Percentiles rank a stretch among this genome's conserved stretches.
Conservation (phyloP, 92 coral and sea anemone species). For the Chrysogorgia sp. region DNA sequence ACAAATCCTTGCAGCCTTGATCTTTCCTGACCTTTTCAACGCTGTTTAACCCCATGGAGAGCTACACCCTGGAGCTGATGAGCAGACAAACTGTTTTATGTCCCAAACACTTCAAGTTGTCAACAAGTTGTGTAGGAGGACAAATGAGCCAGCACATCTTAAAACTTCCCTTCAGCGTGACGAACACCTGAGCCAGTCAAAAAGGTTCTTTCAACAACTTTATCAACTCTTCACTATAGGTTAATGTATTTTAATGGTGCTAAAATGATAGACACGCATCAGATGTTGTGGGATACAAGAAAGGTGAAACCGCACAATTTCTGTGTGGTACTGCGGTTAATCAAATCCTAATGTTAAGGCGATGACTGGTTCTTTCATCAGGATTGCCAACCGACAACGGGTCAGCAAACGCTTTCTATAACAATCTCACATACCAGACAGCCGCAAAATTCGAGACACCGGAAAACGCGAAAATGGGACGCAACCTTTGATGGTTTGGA, state of each 20-base stretch:
- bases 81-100: neutral
- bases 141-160: neutral
- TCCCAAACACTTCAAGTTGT: neutral
- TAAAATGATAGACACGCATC: no score
- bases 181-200: no score
- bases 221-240: no score
- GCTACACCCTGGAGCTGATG: neutral
- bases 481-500: no score
- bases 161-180: no score
- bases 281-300: no score
- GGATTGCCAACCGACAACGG: neutral
- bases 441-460: no score
- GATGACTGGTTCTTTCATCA: neutral
- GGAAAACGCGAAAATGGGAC: neutral
- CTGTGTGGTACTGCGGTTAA: neutral
- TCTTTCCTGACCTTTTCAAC: constrained; percentile 7
- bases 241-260: no score
- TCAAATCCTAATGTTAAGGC: neutral
- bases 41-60: constrained; percentile 17
- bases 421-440: neutral
- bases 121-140: neutral
- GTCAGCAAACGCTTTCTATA: neutral
- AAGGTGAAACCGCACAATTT: no score
- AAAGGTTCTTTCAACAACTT: no score
- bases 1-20: no score